Conservation (phyloP, 2,113 vertebrate species). For the Gorilla gorilla region DNA sequence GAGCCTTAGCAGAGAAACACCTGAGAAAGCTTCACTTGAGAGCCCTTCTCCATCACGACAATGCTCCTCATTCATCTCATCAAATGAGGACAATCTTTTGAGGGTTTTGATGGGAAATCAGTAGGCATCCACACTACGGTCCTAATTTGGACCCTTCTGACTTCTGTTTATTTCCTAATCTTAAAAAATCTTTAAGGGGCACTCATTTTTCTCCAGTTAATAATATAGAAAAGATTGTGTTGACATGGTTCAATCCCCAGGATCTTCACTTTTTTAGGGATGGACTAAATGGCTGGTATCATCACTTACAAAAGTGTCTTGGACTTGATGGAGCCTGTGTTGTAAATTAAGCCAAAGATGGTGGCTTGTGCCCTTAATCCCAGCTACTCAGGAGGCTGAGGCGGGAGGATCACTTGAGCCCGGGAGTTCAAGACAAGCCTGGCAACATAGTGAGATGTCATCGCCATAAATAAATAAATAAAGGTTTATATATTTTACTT, state of each 20-base stretch:
- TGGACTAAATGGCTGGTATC: not conserved
- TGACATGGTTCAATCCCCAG: not conserved
- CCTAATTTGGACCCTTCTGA: not conserved
- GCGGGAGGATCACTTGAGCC: not conserved
- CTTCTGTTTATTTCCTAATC: not conserved
- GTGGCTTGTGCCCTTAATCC: not conserved
- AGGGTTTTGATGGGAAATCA: not conserved
- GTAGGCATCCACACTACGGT: not conserved
- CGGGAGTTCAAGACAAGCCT: not conserved
- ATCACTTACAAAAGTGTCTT: not conserved
- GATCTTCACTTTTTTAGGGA: not conserved
- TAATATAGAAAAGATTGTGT: not conserved
- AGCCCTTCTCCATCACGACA: not conserved
- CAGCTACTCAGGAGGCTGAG: not conserved
- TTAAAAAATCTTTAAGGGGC: not conserved
- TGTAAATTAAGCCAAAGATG: not conserved
- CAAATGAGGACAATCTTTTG: not conserved
- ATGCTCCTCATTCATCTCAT: not conserved
- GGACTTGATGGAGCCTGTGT: not conserved
- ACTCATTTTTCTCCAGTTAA: not conserved
- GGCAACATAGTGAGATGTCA: not conserved
- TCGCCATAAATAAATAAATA: not conserved
- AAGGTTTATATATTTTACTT: not conserved
- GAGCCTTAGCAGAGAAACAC: not conserved
- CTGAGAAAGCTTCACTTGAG: not conserved